A percentile compares a stretch with the other conserved stretches of the same genome.
Evolutionary conservation across 23 tunicate genomes (phyloP).

Genomic region (Ciona savignyi): DNA sequence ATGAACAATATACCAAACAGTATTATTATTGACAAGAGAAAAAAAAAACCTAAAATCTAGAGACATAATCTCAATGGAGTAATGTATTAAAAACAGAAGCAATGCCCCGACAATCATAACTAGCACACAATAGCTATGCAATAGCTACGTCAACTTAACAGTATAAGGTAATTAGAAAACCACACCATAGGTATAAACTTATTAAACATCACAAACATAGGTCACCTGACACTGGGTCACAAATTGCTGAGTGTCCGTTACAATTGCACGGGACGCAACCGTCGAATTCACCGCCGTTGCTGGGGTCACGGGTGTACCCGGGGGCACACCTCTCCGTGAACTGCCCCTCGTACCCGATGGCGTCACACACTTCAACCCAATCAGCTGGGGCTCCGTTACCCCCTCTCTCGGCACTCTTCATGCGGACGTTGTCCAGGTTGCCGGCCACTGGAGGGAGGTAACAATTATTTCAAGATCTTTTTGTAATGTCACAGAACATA

Average conservation of each 20-base stretch:
- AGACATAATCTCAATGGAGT: too few relatives aligned
- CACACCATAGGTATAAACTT: too few relatives aligned
- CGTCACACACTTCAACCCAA: conserved; percentile 90
- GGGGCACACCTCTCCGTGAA: conserved; percentile 54
- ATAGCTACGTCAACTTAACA: too few relatives aligned
- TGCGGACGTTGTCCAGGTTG: conserved; percentile 42
- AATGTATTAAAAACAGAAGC: too few relatives aligned
- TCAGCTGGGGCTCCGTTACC: conserved; percentile 63
- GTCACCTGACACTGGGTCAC: conserved; percentile 76
- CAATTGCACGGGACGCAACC: conserved; percentile 79
- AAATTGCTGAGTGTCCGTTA: conserved; percentile 60
- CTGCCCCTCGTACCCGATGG: conserved; percentile 20
- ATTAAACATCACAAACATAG: too few relatives aligned
- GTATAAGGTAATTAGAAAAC: too few relatives aligned
- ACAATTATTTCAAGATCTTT: neutral
- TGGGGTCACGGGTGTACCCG: conserved; percentile 85
- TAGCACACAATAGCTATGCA: too few relatives aligned
- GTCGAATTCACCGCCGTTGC: conserved; percentile 62
- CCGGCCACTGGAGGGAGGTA: conserved; percentile 23
- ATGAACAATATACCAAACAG: too few relatives aligned
- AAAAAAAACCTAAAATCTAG: too few relatives aligned
- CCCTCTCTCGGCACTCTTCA: conserved; percentile 47
- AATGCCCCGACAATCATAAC: too few relatives aligned
- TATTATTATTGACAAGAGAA: too few relatives aligned
- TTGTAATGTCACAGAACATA: neutral